A percentile compares a stretch with the other conserved stretches of the same genome.
Conservation (phyloP, 2,113 vertebrate species). For the Seriola aureovittata region DNA sequence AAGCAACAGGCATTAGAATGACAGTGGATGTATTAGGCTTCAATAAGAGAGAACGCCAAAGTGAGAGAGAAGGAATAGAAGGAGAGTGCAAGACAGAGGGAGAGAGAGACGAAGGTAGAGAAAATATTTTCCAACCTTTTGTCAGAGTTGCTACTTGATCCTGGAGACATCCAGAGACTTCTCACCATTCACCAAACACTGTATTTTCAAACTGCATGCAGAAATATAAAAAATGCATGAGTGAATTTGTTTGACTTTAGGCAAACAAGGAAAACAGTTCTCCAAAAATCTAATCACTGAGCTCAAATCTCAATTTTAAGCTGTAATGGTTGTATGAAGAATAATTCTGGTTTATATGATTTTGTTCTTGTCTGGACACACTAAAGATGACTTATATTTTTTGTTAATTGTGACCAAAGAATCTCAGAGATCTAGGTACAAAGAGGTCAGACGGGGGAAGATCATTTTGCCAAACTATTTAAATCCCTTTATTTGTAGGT, state of each 20-base stretch:
- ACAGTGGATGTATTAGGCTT: slow-evolving; percentile 4
- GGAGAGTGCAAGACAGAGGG: not conserved
- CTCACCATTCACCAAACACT: not conserved
- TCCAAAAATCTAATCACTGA: not conserved
- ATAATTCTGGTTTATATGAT: not conserved
- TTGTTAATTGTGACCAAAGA: too few relatives aligned
- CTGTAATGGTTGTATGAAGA: not conserved
- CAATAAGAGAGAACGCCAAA: not conserved
- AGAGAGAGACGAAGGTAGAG: not conserved
- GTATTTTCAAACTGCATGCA: not conserved
- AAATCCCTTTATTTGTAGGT: not conserved
- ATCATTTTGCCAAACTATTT: too few relatives aligned
- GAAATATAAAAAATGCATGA: too few relatives aligned
- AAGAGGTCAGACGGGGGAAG: too few relatives aligned
- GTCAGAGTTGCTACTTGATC: not conserved
- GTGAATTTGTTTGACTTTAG: not conserved
- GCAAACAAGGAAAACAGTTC: not conserved
- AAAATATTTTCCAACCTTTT: not conserved
- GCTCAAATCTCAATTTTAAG: too few relatives aligned
- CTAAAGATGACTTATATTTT: too few relatives aligned
- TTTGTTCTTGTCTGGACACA: too few relatives aligned
- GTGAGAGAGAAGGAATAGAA: not conserved
- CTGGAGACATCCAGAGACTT: not conserved
- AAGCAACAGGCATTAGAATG: slow-evolving; percentile 1
- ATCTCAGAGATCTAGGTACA: too few relatives aligned